Evolutionary conservation across 2,888 invertebrate species (phyloP).

Genomic region (Drosophila maculinotata): DNA sequence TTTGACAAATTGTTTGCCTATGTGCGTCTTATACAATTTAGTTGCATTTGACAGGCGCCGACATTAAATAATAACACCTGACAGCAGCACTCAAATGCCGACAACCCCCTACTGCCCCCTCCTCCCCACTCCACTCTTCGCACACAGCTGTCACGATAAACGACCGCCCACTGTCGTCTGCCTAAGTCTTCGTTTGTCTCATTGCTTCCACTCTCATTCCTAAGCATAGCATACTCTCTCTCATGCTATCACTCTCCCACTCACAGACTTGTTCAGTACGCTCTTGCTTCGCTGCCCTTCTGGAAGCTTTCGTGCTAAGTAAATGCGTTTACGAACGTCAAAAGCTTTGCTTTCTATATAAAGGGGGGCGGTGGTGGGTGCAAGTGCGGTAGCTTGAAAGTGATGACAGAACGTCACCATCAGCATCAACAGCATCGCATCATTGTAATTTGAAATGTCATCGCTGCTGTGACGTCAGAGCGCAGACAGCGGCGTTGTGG

Average conservation of each 20-base stretch:
- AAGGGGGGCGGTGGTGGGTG: background rate
- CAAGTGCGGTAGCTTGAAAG: constrained; percentile 7
- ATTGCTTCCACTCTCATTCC: too few relatives aligned
- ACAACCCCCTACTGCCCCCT: background rate
- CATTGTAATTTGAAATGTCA: constrained; percentile 45
- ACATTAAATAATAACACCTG: constrained; percentile 72
- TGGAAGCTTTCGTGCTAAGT: constrained; percentile 36
- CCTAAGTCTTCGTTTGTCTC: too few relatives aligned
- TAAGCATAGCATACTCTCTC: constrained; percentile 1
- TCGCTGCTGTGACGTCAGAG: constrained; percentile 48
- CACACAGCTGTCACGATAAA: constrained; percentile 18
- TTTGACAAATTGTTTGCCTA: constrained; percentile 65
- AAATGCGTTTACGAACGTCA: constrained; percentile 42
- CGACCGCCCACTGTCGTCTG: constrained; percentile 5
- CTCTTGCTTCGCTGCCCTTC: constrained; percentile 27
- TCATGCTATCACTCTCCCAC: background rate
- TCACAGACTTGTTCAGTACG: background rate
- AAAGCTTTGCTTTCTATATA: constrained; percentile 31
- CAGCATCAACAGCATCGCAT: constrained; percentile 29
- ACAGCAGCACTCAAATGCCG: constrained; percentile 48
- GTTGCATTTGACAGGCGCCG: constrained; percentile 70
- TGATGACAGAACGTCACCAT: constrained; percentile 45
- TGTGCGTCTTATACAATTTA: constrained; percentile 50
- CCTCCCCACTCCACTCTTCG: background rate
- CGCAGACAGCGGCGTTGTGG: constrained; percentile 20